These are phyloP conservation scores for Ormyrus thymus DNA, from an alignment of 2,888 invertebrate species.

Conservation along the genomic window DNA sequence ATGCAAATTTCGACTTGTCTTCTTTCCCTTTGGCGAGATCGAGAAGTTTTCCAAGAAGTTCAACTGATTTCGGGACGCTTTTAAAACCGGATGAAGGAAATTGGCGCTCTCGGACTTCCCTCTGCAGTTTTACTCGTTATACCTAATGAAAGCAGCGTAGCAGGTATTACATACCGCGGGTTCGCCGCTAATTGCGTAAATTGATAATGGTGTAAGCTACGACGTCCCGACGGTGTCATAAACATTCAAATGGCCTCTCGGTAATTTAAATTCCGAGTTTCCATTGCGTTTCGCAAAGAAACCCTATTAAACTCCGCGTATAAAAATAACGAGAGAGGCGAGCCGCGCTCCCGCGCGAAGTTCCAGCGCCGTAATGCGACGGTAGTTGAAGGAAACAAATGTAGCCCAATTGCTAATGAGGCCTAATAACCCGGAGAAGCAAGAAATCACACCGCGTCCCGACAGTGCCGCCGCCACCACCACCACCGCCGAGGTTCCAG, in stretches of 20 bases:
- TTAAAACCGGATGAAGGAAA: too few relatives aligned
- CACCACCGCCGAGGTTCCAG: not conserved
- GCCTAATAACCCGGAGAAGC: constrained; percentile 45
- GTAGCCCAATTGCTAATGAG: constrained; percentile 53
- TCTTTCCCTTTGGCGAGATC: too few relatives aligned
- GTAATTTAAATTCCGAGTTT: constrained; percentile 37
- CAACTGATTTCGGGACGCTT: too few relatives aligned
- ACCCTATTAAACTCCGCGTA: constrained; percentile 2
- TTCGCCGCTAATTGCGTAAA: too few relatives aligned
- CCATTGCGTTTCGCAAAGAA: not conserved
- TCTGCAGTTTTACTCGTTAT: too few relatives aligned
- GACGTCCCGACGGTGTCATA: not conserved
- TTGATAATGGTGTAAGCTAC: constrained; percentile 15
- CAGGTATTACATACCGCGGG: too few relatives aligned
- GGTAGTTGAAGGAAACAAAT: constrained; percentile 45
- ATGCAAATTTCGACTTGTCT: too few relatives aligned
- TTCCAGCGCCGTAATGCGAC: constrained; percentile 7
- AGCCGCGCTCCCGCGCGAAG: not conserved
- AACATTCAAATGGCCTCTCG: constrained; percentile 31
- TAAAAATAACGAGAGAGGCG: not conserved
- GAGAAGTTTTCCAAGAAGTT: too few relatives aligned
- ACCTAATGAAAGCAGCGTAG: too few relatives aligned
- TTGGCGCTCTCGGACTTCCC: too few relatives aligned
- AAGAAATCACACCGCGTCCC: constrained; percentile 33
- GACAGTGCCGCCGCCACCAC: not conserved